These are phyloP conservation scores for Ceratina calcarata DNA, from an alignment of 1,140 invertebrate species.

Conservation along the genomic window DNA sequence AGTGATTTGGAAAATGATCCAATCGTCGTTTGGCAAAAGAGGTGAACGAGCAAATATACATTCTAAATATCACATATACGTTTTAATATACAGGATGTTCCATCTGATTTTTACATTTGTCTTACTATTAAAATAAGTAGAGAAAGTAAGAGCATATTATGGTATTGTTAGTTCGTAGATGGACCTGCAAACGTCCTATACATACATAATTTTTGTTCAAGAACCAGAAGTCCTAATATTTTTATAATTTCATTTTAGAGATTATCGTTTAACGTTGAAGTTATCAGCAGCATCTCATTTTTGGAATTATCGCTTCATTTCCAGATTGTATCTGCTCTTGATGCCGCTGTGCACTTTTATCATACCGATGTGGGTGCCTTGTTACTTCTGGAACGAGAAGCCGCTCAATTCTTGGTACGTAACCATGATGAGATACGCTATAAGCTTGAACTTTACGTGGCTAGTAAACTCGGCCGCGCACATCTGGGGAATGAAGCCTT, in stretches of 20 bases:
- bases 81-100: neutral
- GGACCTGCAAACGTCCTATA: too few relatives aligned
- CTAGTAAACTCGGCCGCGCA: slow-evolving; percentile 93
- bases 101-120: too few relatives aligned
- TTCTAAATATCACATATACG: too few relatives aligned
- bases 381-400: slow-evolving; percentile 87
- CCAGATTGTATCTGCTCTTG: slow-evolving; percentile 86
- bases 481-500: slow-evolving; percentile 85
- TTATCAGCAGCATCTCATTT: too few relatives aligned
- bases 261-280: too few relatives aligned
- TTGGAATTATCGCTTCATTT: slow-evolving; percentile 47
- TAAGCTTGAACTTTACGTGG: slow-evolving; percentile 91
- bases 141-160: too few relatives aligned
- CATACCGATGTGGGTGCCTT: slow-evolving; percentile 86
- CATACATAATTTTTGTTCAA: too few relatives aligned
- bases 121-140: too few relatives aligned
- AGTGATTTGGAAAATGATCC: slow-evolving; percentile 89
- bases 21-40: slow-evolving; percentile 85
- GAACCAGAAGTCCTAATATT: too few relatives aligned
- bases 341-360: slow-evolving; percentile 89
- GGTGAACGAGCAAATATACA: slow-evolving; percentile 66
- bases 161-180: too few relatives aligned
- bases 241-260: too few relatives aligned
- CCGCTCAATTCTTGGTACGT: slow-evolving; percentile 81
- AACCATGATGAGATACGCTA: slow-evolving; percentile 86